phyloP scores from a whole-genome alignment of 2,113 vertebrate genomes.

The Tenebrosternarchus preto region DNA sequence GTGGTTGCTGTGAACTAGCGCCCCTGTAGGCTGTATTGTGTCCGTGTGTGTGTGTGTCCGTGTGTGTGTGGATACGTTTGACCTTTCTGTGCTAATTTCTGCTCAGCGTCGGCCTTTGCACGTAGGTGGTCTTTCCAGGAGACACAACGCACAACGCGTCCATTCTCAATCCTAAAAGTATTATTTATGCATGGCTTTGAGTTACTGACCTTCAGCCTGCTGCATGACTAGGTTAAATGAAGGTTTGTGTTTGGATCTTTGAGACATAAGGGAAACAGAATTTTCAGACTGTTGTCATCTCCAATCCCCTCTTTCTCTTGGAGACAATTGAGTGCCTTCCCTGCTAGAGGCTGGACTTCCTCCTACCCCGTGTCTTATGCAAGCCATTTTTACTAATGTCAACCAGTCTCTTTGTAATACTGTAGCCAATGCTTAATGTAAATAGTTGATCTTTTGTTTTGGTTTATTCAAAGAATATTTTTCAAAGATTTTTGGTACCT shows the following conservation, averaged over 20 bases:
- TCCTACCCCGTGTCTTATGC: constrained; percentile 59
- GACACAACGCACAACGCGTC: constrained; percentile 11
- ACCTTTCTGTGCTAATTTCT: constrained; percentile 7
- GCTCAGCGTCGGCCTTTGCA: constrained; percentile 5
- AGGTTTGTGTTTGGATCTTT: constrained; percentile 32
- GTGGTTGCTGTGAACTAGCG: constrained; percentile 23
- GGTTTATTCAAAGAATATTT: constrained; percentile 56
- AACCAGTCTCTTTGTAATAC: constrained; percentile 58
- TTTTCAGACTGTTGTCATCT: constrained; percentile 5
- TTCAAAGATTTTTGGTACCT: constrained; percentile 62
- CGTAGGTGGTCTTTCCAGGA: background rate
- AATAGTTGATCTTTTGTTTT: constrained; percentile 41
- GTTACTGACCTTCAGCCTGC: constrained; percentile 34
- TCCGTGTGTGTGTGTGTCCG: too few species aligned
- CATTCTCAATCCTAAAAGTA: constrained; percentile 36
- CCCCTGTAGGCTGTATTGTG: constrained; percentile 29
- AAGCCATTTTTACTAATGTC: constrained; percentile 62
- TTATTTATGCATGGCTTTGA: constrained; percentile 36
- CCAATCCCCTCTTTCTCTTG: constrained; percentile 47
- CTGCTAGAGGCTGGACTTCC: constrained; percentile 55
- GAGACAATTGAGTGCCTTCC: constrained; percentile 62
- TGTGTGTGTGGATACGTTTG: too few species aligned
- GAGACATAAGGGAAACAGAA: constrained; percentile 31
- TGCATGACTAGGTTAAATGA: constrained; percentile 31
- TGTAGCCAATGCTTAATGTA: constrained; percentile 58